These are phyloP conservation scores for Cylas formicarius DNA, from an alignment of 1,140 invertebrate species.

Conservation along the genomic window DNA sequence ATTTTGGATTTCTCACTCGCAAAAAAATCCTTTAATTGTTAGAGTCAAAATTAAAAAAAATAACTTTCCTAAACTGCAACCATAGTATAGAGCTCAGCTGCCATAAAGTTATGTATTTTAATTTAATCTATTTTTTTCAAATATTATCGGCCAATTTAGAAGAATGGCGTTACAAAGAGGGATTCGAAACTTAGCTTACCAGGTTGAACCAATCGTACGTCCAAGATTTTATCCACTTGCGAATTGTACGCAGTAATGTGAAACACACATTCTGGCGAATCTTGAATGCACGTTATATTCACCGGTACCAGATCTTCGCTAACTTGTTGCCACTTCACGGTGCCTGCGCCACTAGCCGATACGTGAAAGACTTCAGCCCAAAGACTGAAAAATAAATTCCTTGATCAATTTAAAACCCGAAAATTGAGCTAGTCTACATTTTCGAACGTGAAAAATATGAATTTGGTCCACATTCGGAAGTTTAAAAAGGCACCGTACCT, in stretches of 20 bases:
- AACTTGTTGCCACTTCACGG: conserved; percentile 94
- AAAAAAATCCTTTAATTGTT: neutral
- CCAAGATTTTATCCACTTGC: conserved; percentile 96
- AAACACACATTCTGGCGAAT: conserved; percentile 92
- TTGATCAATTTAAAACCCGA: neutral
- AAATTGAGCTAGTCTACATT: too few species aligned
- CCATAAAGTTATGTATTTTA: neutral
- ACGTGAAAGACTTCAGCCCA: conserved; percentile 98
- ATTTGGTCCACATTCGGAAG: too few species aligned
- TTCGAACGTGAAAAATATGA: too few species aligned
- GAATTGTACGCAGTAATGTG: conserved; percentile 98
- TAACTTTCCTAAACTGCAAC: neutral
- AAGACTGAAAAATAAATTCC: conserved; percentile 55
- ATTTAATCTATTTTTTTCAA: conserved; percentile 3
- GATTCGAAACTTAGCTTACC: conserved; percentile 58
- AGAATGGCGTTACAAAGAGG: too few species aligned
- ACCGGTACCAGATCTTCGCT: conserved; percentile 96
- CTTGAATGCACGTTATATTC: conserved; percentile 94
- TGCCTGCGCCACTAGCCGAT: conserved; percentile 78
- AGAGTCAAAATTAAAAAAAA: neutral
- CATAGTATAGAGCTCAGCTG: neutral
- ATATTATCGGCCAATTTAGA: too few species aligned
- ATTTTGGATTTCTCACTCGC: too few species aligned
- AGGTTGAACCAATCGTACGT: conserved; percentile 92
- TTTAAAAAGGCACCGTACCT: too few species aligned